Conservation (phyloP, 53 echinoderm and acorn worm genomes). For the Luidia sarsii region DNA sequence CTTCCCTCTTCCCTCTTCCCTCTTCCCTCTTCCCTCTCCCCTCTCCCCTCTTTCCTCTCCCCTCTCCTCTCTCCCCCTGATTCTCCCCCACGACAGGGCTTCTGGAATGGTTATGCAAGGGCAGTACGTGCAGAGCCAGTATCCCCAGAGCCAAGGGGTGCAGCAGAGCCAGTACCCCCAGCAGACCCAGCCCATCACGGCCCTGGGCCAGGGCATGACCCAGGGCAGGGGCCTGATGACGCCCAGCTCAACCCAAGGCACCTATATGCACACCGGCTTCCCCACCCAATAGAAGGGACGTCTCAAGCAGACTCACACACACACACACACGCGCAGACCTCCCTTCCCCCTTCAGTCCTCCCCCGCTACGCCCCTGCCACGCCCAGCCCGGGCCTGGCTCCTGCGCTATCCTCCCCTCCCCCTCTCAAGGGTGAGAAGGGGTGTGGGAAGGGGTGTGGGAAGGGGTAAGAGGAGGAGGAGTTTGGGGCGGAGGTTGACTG, state of each 20-base stretch:
- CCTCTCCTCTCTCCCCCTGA: no score
- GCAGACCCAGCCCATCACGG: slow-evolving; percentile 40
- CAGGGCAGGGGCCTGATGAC: slow-evolving; percentile 35
- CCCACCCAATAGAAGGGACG: slow-evolving; percentile 57
- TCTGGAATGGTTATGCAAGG: slow-evolving; percentile 51
- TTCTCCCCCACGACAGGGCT: no score
- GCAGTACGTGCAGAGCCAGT: slow-evolving; percentile 51
- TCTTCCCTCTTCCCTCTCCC: no score
- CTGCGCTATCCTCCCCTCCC: background rate
- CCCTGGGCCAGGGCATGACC: slow-evolving; percentile 46
- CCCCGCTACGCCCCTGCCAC: no score
- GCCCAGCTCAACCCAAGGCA: slow-evolving; percentile 55
- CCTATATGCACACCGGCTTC: slow-evolving; percentile 60
- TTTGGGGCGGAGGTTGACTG: background rate
- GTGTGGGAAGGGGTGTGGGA: background rate
- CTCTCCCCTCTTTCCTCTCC: no score
- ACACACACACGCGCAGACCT: no score
- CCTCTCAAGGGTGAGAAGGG: background rate
- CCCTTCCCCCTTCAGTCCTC: no score
- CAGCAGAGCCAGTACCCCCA: slow-evolving; percentile 53
- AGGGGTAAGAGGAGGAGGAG: background rate
- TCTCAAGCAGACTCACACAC: background rate
- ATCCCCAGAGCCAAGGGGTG: slow-evolving; percentile 35
- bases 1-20: no score
- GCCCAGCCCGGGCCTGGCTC: background rate